Base-by-base conservation (phyloP, 2,888 invertebrate genomes). In the Leptopilina syphax region DNA sequence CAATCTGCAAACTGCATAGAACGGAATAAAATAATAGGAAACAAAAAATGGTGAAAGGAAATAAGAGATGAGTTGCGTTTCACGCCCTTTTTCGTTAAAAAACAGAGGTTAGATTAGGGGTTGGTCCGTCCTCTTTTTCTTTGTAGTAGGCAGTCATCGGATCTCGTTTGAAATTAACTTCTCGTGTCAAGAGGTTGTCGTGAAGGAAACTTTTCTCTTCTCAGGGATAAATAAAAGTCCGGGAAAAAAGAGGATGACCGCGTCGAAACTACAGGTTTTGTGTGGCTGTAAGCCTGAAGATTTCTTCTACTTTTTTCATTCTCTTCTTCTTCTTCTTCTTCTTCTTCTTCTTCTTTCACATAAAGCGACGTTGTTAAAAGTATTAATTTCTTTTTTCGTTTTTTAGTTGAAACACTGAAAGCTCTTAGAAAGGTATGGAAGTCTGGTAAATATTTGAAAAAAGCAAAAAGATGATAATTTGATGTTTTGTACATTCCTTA, bases 91-190 rank as follows among this genome's bases (percentile, higher is more conserved):
- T 70, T 70, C 50, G 70, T 73, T 57, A 66, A 82, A 77, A 77
- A 44, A 24, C 50, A 76, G 54, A 65, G 50, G 65, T 67, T 77
- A 77, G 77, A 80, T 77, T 80, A 81, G 80, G 77, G 81, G 79
- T 81, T 81, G 80, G 41, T 81, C 82, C 84, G 80, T 81, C 81
- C 78, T 79, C 80, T 80, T 80, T 80, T 77, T 68, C 68, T 78
- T 78, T 81, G 73, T 76, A 76, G 79, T 65, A 77, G 79, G 79
- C 81, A 80, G 79, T 79, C 80, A 78, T 81, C 79, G 80, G 80
- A 81, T 81, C 79, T 80, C 81, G 83, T 82, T 82, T 66, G 79
- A 81, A 84, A 84, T 84, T 84, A 84, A 84, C 82, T 84, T 84
- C 83, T 81, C 84, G 81, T 82, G 82, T 84, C 84, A 83, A 81